Conservation (phyloP, 53 echinoderm and acorn worm species). For the Astropecten irregularis region DNA sequence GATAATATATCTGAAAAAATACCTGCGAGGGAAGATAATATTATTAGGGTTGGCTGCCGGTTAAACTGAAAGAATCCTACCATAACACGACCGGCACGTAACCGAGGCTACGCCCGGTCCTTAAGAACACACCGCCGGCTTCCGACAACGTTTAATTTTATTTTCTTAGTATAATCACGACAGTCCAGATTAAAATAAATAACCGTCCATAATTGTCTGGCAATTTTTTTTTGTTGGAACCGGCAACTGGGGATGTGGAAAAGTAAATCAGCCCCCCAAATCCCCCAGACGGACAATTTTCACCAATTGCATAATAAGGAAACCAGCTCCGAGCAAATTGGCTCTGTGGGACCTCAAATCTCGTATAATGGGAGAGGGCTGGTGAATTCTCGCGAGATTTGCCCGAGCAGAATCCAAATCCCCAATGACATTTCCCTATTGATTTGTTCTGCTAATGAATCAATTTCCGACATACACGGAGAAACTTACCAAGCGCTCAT, state of each 20-base stretch:
- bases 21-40: constrained; percentile 47
- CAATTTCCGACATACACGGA: constrained; percentile 53
- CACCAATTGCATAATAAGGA: constrained; percentile 25
- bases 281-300: constrained; percentile 18
- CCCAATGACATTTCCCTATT: constrained; percentile 32
- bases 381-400: constrained; percentile 25
- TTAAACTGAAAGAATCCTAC: constrained; percentile 11
- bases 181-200: background rate
- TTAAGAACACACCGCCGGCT: background rate
- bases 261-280: background rate
- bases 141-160: constrained; percentile 20
- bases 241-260: background rate
- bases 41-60: background rate
- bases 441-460: constrained; percentile 53
- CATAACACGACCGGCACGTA: background rate
- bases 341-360: constrained; percentile 23
- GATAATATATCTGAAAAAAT: constrained; percentile 53
- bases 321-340: constrained; percentile 38
- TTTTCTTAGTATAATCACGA: constrained; percentile 32
- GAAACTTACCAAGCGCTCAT: constrained; percentile 49
- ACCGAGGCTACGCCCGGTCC: background rate
- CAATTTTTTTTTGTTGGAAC: constrained; percentile 4
- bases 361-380: background rate
- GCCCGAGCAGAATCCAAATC: background rate
- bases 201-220: background rate